Percentiles rank a stretch among this genome's conserved stretches.
Evolutionary conservation across 2,888 invertebrate genomes (phyloP).

Genomic region (Brenthis daphne): DNA sequence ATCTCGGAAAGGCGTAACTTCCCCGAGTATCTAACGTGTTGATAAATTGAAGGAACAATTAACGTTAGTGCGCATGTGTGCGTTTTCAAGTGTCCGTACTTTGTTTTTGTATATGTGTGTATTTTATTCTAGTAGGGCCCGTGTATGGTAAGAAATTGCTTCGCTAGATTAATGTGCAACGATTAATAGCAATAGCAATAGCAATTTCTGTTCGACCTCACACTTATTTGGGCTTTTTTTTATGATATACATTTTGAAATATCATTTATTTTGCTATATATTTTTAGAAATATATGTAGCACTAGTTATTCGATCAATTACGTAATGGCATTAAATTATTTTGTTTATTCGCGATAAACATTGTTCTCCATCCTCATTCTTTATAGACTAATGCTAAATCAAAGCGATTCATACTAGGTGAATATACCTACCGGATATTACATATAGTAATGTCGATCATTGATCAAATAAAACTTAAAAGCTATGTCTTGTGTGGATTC

Average conservation of each 20-base stretch:
- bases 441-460: no score
- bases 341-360: no score
- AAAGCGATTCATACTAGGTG: no score
- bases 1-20: conserved; percentile 55
- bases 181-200: conserved; percentile 4
- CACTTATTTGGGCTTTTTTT: conserved; percentile 1
- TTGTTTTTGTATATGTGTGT: conserved; percentile 35
- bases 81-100: conserved; percentile 43
- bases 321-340: no score
- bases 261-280: not conserved
- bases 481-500: no score
- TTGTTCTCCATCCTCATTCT: no score
- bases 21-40: conserved; percentile 47
- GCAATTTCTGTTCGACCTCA: conserved; percentile 1
- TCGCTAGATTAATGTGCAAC: conserved; percentile 54
- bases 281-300: no score
- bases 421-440: no score
- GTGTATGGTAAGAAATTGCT: conserved; percentile 44
- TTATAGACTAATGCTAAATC: no score
- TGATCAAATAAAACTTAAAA: no score
- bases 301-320: no score
- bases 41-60: conserved; percentile 63
- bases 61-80: conserved; percentile 53
- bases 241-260: not conserved
- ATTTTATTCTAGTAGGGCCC: conserved; percentile 40